Conservation (phyloP, 2,797 vertebrate genomes). For the Acanthurus leucopareius region DNA sequence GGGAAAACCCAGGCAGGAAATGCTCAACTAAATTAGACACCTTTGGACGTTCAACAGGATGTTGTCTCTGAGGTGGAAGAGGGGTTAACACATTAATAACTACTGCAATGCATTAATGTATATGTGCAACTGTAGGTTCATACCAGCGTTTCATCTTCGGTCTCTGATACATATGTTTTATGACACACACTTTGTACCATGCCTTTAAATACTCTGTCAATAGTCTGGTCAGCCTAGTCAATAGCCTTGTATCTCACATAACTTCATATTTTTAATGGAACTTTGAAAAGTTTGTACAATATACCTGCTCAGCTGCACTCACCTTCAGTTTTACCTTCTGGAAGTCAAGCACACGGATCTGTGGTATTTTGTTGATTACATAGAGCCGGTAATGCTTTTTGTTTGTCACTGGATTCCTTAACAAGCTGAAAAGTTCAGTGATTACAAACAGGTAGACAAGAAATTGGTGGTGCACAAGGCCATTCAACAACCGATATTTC, state of each 20-base stretch:
- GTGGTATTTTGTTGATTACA: slow-evolving; percentile 95
- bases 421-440: slow-evolving; percentile 83
- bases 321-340: slow-evolving; percentile 98
- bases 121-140: not conserved
- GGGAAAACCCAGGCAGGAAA: slow-evolving; percentile 5
- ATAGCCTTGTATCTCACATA: not conserved
- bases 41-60: not conserved
- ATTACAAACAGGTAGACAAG: not conserved
- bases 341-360: slow-evolving; percentile 96
- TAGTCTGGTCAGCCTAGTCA: not conserved
- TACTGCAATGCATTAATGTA: not conserved
- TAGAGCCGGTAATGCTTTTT: slow-evolving; percentile 99
- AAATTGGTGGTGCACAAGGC: not conserved
- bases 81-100: not conserved
- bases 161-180: not conserved
- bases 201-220: not conserved
- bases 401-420: slow-evolving; percentile 97
- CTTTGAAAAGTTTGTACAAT: not conserved
- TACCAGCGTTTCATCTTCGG: not conserved
- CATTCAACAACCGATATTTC: not conserved
- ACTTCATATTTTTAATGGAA: not conserved
- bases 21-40: not conserved
- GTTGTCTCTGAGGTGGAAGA: not conserved
- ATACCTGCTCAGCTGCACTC: slow-evolving; percentile 54
- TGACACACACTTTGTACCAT: not conserved